Conservation (phyloP, 2,888 invertebrate species). For the Tipula confusa region DNA sequence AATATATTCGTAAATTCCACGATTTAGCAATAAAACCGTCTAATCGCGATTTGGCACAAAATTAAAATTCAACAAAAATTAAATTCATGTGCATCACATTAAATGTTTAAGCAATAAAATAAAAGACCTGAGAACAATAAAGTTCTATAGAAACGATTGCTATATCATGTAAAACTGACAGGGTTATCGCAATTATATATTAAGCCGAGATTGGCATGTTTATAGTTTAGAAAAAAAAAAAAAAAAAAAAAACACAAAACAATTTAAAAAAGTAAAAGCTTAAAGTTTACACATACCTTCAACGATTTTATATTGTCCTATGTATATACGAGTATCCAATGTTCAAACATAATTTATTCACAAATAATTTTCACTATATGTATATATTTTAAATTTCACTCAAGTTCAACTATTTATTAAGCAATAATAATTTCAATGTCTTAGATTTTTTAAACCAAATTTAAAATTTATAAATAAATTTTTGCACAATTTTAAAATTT, state of each 20-base stretch:
- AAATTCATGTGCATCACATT: not conserved
- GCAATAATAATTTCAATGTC: not conserved
- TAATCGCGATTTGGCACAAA: not conserved
- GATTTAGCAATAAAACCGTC: not conserved
- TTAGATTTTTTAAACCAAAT: not conserved
- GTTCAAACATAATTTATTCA: not conserved
- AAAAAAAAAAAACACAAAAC: not conserved
- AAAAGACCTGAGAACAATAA: not conserved
- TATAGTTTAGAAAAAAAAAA: not conserved
- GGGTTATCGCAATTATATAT: not conserved
- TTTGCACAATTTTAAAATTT: not conserved
- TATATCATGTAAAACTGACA: no score
- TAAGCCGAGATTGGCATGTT: not conserved
- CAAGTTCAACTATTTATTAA: not conserved
- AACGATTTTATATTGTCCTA: not conserved
- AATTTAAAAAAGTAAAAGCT: no score
- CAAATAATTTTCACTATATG: not conserved
- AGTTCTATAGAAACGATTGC: not conserved
- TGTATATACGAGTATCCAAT: constrained; percentile 4
- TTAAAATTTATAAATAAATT: not conserved
- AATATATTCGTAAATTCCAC: not conserved
- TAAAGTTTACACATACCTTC: not conserved
- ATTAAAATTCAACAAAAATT: not conserved
- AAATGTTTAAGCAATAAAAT: not conserved
- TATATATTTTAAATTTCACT: not conserved